Evolutionary conservation across 2,797 vertebrate genomes (phyloP), one percentile per base, ranked within the genome.

Genomic region (Cuniculus paca): DNA sequence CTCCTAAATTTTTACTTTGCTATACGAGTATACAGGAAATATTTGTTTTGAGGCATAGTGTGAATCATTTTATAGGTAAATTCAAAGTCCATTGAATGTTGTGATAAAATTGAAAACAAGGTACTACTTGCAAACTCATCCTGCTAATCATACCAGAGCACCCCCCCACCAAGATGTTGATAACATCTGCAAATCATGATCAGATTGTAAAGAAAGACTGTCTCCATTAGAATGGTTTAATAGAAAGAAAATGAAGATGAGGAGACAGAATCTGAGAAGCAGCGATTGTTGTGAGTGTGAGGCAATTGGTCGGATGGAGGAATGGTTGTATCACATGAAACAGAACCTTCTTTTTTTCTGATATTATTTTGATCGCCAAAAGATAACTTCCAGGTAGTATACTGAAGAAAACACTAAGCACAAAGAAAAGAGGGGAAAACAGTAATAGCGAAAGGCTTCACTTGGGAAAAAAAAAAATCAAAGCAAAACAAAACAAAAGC

Each of bases 311-410:
- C 72, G 68, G 60, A 13, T 34, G 9, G 31, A 72, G 48, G 42
- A 26, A 60, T 56, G 39, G 42, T 22, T 54, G 79, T 50, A 61
- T 65, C 61, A 39, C 56, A 87, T 58, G 61, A 85, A 90, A 93
- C 68, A 52, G 52, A 96, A 88, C 86, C 45, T 91, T 63, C 39
- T 77, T 97, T 83, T 83, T 95, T 81, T 48, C 56, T 81, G 14
- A 34, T 39, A 74, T 48, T 72, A 16, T 97, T 95, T 95, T 79
- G 74, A 91, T 88, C 60, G 34, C 16, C 19, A 87, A 65, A 90
- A 91, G 82, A 91, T 58, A 86, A 63, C 39, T 87, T 80, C 70
- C 61, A 50, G 72, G 70, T 96, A 94, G 7, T 65, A 60, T 17
- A 52, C 14, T 42, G 72, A 94, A 92, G 90, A 95, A 94, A 95